These are phyloP conservation scores for Lumbricus terrestris DNA, from an alignment of 2,888 invertebrate species.

Conservation along the genomic window DNA sequence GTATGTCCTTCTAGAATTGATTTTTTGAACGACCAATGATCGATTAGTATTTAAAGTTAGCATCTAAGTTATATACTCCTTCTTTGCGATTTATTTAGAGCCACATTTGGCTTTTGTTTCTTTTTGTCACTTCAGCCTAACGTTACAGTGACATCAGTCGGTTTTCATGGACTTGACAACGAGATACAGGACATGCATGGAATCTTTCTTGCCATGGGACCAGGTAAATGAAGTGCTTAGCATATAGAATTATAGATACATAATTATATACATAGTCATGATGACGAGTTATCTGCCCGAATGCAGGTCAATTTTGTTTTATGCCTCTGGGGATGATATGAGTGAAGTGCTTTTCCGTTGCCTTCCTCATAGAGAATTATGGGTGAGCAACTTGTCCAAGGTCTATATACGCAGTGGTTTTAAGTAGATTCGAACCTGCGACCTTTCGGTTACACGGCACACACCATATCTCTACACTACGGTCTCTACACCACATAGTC, in stretches of 20 bases:
- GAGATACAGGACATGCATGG: conserved; percentile 44
- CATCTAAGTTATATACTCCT: neutral
- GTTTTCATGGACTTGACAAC: conserved; percentile 48
- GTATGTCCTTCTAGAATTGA: neutral
- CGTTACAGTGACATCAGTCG: neutral
- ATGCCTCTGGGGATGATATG: no score
- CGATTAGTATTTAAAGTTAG: neutral
- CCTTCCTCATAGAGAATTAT: no score
- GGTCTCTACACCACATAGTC: no score
- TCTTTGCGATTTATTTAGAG: neutral
- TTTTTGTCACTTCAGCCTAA: neutral
- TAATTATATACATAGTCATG: no score
- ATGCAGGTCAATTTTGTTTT: no score
- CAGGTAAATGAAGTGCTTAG: conserved; percentile 31
- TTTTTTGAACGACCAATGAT: neutral
- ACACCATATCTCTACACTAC: no score
- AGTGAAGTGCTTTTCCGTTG: no score
- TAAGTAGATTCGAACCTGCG: no score
- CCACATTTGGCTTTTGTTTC: neutral
- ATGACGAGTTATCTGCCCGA: no score
- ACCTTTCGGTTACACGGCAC: no score
- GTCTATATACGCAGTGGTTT: no score
- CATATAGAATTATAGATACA: neutral
- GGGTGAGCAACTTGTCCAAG: no score
- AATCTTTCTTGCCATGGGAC: conserved; percentile 49